Evolutionary conservation across 2,888 invertebrate genomes (phyloP), one percentile per base, ranked within the genome.

Genomic region (Lepidocyrtoides sp.): DNA sequence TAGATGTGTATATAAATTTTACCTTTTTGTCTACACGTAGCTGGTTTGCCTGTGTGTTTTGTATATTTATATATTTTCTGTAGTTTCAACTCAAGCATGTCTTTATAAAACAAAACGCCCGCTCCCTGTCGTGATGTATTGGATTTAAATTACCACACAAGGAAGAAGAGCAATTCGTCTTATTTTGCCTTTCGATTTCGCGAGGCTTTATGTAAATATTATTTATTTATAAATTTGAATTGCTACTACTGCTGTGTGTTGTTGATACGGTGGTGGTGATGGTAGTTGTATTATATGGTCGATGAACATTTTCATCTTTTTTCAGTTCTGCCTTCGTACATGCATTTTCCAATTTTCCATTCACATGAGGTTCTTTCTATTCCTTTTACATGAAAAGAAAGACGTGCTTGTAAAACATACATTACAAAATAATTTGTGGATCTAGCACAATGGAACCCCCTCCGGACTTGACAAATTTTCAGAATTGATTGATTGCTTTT

Each of bases 401-500:
- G 32, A 26, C 44, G 1, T 44, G 26, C 26, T 77, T 77, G 75
- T 77, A 77, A 51, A 77, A 44, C 66, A 83, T 32, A 69, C 66
- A 57, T 23, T 44, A 63, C 41, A 66, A 20, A 44, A 44, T 75
- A 75, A 86, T 60, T 75, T 66, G 44, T 44, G 44, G 44, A 83
- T 63, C 26, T 63, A 44, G 51, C 77, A 89, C 72, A 89, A 89
- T 75, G 48, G 89, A 89, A 41, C 89, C 89, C 89, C 89, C 89
- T 79, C 77, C 32, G 84, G 89, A 84, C 83, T 89, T 89, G 66
- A 72, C 89, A 88, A 81, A 90, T 84, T 84, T 84, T 90, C 84
- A 60, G 36, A 90, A 90, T 90, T 90, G 89, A 90, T 90, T 90
- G 89, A 90, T 90, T 90, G 89, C 89, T 90, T 90, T 90, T 79